These are phyloP conservation scores for Bombyx mandarina DNA, from an alignment of 1,140 invertebrate species.

Conservation along the genomic window DNA sequence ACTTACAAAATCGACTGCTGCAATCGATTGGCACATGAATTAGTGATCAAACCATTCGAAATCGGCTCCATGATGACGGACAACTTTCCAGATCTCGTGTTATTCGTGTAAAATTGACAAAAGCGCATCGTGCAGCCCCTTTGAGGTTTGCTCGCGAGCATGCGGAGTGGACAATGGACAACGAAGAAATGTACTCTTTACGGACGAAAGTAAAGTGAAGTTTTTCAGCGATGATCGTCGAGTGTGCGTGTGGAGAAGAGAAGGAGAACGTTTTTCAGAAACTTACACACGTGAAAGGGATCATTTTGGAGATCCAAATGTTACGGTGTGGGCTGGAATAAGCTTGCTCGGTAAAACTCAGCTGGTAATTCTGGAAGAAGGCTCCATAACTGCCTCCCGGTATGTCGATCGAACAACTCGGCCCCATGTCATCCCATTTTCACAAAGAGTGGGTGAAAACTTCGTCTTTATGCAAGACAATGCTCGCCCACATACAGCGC, in stretches of 20 bases:
- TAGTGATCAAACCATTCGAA: neutral
- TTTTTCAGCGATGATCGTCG: slow-evolving; percentile 14
- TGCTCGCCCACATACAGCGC: slow-evolving; percentile 24
- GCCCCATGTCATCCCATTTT: slow-evolving; percentile 23
- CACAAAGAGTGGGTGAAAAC: slow-evolving; percentile 15
- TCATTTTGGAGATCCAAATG: slow-evolving; percentile 31
- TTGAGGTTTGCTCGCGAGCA: slow-evolving; percentile 19
- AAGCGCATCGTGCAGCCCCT: slow-evolving; percentile 9
- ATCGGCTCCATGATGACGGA: neutral
- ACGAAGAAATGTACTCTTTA: slow-evolving; percentile 16
- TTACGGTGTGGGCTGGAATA: slow-evolving; percentile 40
- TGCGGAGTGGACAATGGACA: slow-evolving; percentile 16
- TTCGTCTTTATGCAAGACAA: slow-evolving; percentile 34
- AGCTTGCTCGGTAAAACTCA: slow-evolving; percentile 17
- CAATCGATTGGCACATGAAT: slow-evolving; percentile 10
- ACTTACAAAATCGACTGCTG: slow-evolving; percentile 9
- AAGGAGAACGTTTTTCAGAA: slow-evolving; percentile 15
- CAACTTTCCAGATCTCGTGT: too few species aligned
- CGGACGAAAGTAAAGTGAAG: slow-evolving; percentile 15
- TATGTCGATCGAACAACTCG: slow-evolving; percentile 28
- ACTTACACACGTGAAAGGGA: slow-evolving; percentile 21
- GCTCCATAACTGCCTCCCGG: slow-evolving; percentile 11
- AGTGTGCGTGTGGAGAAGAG: slow-evolving; percentile 12
- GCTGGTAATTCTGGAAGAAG: slow-evolving; percentile 15
- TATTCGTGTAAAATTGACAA: slow-evolving; percentile 6